A percentile compares a stretch with the other conserved stretches of the same genome.
These are phyloP conservation scores for Trichogramma evanescens DNA, from an alignment of 2,888 invertebrate genomes.

Conservation along the genomic window DNA sequence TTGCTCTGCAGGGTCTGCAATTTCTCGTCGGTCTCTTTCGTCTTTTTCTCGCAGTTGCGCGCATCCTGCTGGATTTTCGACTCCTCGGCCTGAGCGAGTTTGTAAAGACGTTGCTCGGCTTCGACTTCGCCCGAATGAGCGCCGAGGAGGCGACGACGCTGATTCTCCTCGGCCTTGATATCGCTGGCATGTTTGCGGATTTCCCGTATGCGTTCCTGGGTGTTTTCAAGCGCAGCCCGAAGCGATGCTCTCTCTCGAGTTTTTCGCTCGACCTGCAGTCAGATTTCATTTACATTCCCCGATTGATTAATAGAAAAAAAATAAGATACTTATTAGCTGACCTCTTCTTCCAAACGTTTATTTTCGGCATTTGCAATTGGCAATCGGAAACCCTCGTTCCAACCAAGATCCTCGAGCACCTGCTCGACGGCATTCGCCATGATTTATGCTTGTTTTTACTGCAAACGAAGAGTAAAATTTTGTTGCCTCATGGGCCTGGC, in stretches of 20 bases:
- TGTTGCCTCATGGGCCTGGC: too few species aligned
- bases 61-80: slow-evolving; percentile 50
- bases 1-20: slow-evolving; percentile 44
- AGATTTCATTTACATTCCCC: not conserved
- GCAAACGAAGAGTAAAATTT: too few species aligned
- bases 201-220: slow-evolving; percentile 46
- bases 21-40: slow-evolving; percentile 47
- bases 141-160: slow-evolving; percentile 60
- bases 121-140: slow-evolving; percentile 65
- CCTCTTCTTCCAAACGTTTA: slow-evolving; percentile 51
- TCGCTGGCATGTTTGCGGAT: slow-evolving; percentile 51
- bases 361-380: slow-evolving; percentile 76
- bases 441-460: too few species aligned
- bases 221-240: slow-evolving; percentile 46
- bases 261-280: slow-evolving; percentile 46
- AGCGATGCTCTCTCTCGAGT: slow-evolving; percentile 49
- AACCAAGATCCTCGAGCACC: slow-evolving; percentile 63
- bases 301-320: not conserved
- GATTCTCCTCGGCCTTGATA: slow-evolving; percentile 51
- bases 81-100: slow-evolving; percentile 48
- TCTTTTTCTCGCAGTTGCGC: slow-evolving; percentile 49
- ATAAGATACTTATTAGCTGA: slow-evolving; percentile 29
- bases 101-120: slow-evolving; percentile 59
- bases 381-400: slow-evolving; percentile 69
- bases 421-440: slow-evolving; percentile 54